Conservation (phyloP, 2,113 vertebrate genomes). For the Notiomystis cincta region DNA sequence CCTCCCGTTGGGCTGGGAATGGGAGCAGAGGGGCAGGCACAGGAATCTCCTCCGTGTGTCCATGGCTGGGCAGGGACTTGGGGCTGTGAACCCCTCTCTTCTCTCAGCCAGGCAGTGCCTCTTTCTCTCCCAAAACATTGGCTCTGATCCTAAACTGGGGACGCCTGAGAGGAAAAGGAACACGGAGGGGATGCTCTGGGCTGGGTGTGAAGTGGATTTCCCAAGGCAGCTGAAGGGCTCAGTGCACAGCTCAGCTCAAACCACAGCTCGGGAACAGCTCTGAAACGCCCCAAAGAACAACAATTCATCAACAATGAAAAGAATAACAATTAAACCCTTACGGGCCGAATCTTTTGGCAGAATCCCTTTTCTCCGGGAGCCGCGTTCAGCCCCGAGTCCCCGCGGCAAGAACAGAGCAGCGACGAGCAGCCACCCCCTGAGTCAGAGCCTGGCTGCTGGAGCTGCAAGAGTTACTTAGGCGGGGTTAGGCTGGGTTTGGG, state of each 20-base stretch:
- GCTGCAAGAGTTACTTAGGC: conserved; percentile 16
- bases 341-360: neutral
- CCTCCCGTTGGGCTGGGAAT: neutral
- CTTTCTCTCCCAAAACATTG: neutral
- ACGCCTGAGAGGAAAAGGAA: neutral
- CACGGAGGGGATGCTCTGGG: neutral
- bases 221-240: neutral
- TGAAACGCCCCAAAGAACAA: neutral
- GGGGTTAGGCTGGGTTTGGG: neutral
- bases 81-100: neutral
- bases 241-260: neutral
- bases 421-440: neutral
- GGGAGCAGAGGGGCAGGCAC: neutral
- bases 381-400: neutral
- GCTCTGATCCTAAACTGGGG: neutral
- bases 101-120: neutral
- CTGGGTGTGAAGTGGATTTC: neutral
- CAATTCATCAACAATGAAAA: too few species aligned
- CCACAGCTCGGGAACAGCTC: neutral
- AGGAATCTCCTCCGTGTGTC: neutral
- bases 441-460: neutral
- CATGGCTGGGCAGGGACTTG: neutral
- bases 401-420: neutral
- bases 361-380: neutral
- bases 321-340: neutral